Conservation (phyloP, 23 tunicate genomes). For the Trididemnum clinides region DNA sequence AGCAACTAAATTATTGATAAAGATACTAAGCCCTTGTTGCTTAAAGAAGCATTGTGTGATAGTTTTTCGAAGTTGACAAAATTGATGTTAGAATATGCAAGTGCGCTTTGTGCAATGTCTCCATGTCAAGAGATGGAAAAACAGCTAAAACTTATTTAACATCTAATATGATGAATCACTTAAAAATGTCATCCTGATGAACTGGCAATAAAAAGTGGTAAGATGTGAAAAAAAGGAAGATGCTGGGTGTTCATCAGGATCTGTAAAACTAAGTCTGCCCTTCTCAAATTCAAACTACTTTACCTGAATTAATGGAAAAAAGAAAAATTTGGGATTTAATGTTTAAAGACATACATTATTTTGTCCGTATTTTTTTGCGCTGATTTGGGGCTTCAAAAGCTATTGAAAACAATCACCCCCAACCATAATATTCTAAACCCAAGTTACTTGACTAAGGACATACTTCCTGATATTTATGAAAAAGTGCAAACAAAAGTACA, state of each 20-base stretch:
- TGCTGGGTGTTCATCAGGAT: background rate
- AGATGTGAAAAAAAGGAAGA: background rate
- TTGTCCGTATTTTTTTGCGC: background rate
- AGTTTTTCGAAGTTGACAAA: background rate
- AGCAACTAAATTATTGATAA: background rate
- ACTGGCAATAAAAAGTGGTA: background rate
- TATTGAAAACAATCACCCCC: background rate
- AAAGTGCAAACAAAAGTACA: background rate
- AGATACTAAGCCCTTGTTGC: background rate
- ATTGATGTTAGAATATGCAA: background rate
- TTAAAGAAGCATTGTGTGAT: background rate
- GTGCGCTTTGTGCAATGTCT: background rate
- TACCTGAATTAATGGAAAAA: background rate
- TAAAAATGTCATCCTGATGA: background rate
- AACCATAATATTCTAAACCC: background rate
- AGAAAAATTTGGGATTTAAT: background rate
- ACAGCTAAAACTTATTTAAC: background rate
- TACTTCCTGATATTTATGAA: background rate
- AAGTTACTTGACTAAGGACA: background rate
- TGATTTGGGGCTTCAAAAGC: background rate
- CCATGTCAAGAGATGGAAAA: background rate
- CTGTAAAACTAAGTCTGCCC: background rate
- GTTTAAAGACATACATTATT: background rate
- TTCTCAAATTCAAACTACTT: background rate
- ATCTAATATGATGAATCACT: background rate